Evolutionary conservation across 2,888 invertebrate genomes (phyloP).

Genomic region (Patella caerulea): DNA sequence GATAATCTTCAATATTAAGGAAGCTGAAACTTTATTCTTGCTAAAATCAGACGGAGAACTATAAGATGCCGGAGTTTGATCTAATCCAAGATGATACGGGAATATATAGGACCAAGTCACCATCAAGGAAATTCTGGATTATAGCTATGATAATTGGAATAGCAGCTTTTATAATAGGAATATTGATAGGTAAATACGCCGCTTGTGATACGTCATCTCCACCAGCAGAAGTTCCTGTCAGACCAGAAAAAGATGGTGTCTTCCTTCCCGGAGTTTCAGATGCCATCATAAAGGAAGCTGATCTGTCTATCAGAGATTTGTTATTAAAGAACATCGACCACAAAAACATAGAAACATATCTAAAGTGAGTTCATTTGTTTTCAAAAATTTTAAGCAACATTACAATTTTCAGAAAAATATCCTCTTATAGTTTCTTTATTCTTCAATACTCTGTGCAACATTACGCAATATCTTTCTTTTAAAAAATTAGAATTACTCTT

Average conservation of each 20-base stretch:
- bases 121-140: background rate
- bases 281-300: conserved; percentile 11
- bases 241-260: background rate
- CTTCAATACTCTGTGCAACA: too few relatives aligned
- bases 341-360: conserved; percentile 17
- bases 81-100: background rate
- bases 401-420: too few relatives aligned
- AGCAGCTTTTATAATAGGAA: conserved; percentile 40
- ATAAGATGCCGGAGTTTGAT: background rate
- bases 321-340: conserved; percentile 14
- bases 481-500: too few relatives aligned
- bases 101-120: background rate
- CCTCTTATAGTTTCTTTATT: too few relatives aligned
- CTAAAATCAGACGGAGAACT: too few relatives aligned
- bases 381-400: too few relatives aligned
- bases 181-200: conserved; percentile 49
- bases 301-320: conserved; percentile 1
- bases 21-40: too few relatives aligned
- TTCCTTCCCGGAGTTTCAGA: conserved; percentile 13
- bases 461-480: too few relatives aligned
- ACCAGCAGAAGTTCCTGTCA: background rate
- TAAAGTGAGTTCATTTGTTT: conserved; percentile 13
- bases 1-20: too few relatives aligned
- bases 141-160: conserved; percentile 15
- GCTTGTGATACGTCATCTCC: conserved; percentile 21